Evolutionary conservation across 2,797 vertebrate species (phyloP), one percentile per base, ranked within the genome.

Genomic region (Platalea minor): DNA sequence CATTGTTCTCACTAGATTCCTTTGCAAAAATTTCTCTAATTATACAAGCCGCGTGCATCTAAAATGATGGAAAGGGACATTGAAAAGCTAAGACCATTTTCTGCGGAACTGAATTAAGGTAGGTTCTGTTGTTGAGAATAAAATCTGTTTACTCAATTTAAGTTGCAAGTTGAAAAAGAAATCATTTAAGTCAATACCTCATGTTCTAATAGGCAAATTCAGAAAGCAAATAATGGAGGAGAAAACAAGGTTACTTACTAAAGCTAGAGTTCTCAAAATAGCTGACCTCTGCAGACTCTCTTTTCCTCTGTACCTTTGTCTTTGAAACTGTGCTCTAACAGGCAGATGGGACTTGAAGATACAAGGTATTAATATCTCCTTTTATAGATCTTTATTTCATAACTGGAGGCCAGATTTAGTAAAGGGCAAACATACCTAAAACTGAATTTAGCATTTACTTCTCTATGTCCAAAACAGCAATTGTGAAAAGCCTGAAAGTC

Each of bases 231-330:
- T 88, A 91, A 88, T 69, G 28, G 50, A 96, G 81, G 67, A 93
- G 63, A 94, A 95, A 95, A 81, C 81, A 94, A 93, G 85, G 56
- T 91, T 90, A 83, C 88, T 95, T 93, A 86, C 75, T 91, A 72
- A 84, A 93, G 20, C 69, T 63, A 19, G 63, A 68, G 19, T 88
- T 95, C 88, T 96, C 54, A 94, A 85, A 96, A 95, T 96, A 95
- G 67, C 67, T 94, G 56, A 85, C 59, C 78, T 89, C 81, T 39
- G 10, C 29, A 69, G 68, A 75, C 48, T 24, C 6, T 23, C 18
- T 50, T 79, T 92, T 89, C 41, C 17, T 92, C 89, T 91, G 35
- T 89, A 81, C 48, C 20, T 54, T 76, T 88, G 68, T 81, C 85
- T 95, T 93, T 87, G 70, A 46, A 86, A 84, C 46, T 60, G 28